Base-by-base conservation (phyloP, 2,113 vertebrate genomes). In the Caracal caracal region DNA sequence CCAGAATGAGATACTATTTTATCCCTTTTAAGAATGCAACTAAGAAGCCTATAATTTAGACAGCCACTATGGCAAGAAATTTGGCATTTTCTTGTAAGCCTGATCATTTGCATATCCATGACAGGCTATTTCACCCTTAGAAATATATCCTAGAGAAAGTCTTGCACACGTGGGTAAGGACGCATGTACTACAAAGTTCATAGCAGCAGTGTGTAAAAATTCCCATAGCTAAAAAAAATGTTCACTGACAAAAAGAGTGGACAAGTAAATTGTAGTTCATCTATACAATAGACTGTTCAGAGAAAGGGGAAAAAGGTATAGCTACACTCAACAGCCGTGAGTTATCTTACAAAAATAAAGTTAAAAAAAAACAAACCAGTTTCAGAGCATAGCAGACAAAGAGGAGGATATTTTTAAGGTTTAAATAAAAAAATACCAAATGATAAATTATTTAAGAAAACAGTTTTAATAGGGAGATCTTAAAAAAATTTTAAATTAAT, bases 361-460 rank as follows among this genome's bases (percentile, higher is more conserved):
- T 40, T 90, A 5, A 86, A 35, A 51, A n/a, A 53, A 86, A 85
- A 76, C n/a, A 80, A 65, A 81, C 30, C 80, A 47, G 10, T 59
- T 30, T 30, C n/a, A 78, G 40, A 95, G 12, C 3, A 71, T 37
- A 10, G 78, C 40, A 87, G 20, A 40, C 13, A 37, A 76, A 76
- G 40, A 76, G 7, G 15, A 59, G 2, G 56, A 26, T 66, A 66
- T 73, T 82, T 61, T 95, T 91, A 93, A 76, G 24, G 22, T 90
- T 80, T 93, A 84, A 91, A 87, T 93, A 87, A 79, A 86, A 70
- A 51, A 26, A 87, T 63, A 83, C 20, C 17, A 56, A 93, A n/a
- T 30, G 87, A 68, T n/a, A 59, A 49, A 79, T 83, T 61, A 68
- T 33, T 91, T 91, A 86, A 90, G 86, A 76, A 88, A 8, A 94